Evolutionary conservation across 2,113 vertebrate genomes (phyloP).

Genomic region (Spea bombifrons): DNA sequence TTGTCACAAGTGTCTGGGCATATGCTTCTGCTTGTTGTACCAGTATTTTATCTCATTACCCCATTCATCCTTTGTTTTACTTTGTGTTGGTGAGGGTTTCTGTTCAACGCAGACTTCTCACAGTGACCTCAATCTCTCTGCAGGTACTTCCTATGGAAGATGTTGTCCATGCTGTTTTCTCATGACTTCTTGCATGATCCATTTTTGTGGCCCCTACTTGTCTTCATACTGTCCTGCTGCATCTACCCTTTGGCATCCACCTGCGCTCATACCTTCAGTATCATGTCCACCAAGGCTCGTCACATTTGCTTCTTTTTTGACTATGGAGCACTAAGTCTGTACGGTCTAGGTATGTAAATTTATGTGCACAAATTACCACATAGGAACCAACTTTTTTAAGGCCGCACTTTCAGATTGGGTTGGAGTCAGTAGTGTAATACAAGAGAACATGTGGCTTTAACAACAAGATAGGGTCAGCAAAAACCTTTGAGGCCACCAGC

Average conservation of each 20-base stretch:
- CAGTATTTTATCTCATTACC: too few species aligned
- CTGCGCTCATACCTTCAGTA: constrained; percentile 82
- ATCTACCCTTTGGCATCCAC: constrained; percentile 81
- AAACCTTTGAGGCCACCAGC: too few species aligned
- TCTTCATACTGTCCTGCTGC: constrained; percentile 75
- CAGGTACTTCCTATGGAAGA: constrained; percentile 83
- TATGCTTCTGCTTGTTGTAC: too few species aligned
- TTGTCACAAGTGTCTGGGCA: not conserved
- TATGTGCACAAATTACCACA: too few species aligned
- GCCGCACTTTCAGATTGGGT: too few species aligned
- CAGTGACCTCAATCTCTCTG: not conserved
- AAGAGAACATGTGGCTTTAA: too few species aligned
- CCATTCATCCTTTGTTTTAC: too few species aligned
- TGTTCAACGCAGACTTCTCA: not conserved
- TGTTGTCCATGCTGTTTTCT: constrained; percentile 61
- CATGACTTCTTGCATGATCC: constrained; percentile 60
- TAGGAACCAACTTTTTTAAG: too few species aligned
- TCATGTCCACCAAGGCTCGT: constrained; percentile 69
- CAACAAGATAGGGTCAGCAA: too few species aligned
- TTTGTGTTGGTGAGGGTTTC: too few species aligned
- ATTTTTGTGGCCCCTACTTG: constrained; percentile 72
- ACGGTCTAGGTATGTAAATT: constrained; percentile 72
- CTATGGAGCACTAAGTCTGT: constrained; percentile 76
- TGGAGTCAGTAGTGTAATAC: too few species aligned
- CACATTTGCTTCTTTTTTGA: constrained; percentile 86